Base-by-base conservation (phyloP, 2,888 invertebrate genomes). In the Eupithecia vulgata region DNA sequence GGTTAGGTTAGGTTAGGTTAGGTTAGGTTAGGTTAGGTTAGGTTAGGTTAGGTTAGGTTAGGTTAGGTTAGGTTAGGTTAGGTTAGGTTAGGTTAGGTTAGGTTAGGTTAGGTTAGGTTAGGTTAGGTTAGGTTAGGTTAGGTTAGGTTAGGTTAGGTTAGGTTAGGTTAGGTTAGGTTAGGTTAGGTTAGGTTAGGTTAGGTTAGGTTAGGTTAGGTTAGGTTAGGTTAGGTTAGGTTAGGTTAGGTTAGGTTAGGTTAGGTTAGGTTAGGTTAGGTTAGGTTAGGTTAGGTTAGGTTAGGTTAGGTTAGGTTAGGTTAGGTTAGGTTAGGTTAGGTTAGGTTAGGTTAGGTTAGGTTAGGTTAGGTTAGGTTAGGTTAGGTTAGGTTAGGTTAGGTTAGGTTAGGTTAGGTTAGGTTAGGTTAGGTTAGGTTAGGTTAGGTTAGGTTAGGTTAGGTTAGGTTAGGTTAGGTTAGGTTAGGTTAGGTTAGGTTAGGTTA, bases 361-460 rank as follows among this genome's bases (percentile, higher is more conserved):
- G 37, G 37, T 40, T 40, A 40, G 34, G 62, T 62, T 62, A 62
- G 62, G 62, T 62, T 62, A 40, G 37, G 37, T 42, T 78, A 75
- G 74, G 78, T 72, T 76, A 35, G 35, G 35, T 35, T 35, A 35
- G 35, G 35, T 35, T 35, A 35, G 35, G 35, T 35, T 35, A 35
- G 35, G n/a, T n/a, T n/a, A n/a, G n/a, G n/a, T n/a, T n/a, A n/a
- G n/a, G 35, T 35, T 35, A 35, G 35, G 35, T 35, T 35, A 35
- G 35, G 35, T 35, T 35, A 35, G 35, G 35, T 35, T 35, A 35
- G 35, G 35, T 35, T 35, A 35, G 35, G 35, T 35, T 35, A 35
- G 35, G 35, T 35, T 35, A 35, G 35, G 35, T 35, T 35, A 35
- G 35, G 35, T 35, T 35, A 35, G 35, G 35, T 35, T 35, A 35